Evolutionary conservation across 2,888 invertebrate genomes (phyloP).

Genomic region (Eugnorisma glareosa): DNA sequence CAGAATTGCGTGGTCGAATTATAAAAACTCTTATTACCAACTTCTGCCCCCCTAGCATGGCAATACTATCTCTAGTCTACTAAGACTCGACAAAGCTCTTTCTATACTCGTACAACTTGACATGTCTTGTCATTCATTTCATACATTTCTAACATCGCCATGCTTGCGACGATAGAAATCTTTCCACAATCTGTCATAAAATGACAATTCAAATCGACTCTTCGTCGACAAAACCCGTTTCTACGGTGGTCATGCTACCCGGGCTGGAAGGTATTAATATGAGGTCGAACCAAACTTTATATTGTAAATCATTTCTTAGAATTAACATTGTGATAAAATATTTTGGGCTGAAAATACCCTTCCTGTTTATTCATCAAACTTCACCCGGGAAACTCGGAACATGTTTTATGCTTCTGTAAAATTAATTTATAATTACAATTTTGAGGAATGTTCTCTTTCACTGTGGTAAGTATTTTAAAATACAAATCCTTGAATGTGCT

Average conservation of each 20-base stretch:
- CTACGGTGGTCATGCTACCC: too few relatives aligned
- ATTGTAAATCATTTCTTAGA: conserved; percentile 12
- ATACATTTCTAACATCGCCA: too few relatives aligned
- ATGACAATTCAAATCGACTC: too few relatives aligned
- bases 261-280: not conserved
- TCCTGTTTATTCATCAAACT: not conserved
- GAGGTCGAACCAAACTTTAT: not conserved
- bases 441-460: not conserved
- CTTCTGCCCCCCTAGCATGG: too few relatives aligned
- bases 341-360: not conserved
- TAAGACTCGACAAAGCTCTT: too few relatives aligned
- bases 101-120: too few relatives aligned
- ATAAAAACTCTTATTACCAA: not conserved
- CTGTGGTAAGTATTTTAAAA: not conserved
- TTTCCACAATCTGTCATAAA: too few relatives aligned
- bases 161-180: too few relatives aligned
- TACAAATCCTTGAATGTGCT: not conserved
- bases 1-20: not conserved
- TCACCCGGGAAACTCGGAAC: not conserved
- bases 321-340: conserved; percentile 9
- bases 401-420: not conserved
- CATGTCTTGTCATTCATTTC: too few relatives aligned
- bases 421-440: not conserved
- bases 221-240: too few relatives aligned
- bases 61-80: too few relatives aligned